A percentile compares a stretch with the other conserved stretches of the same genome.
Evolutionary conservation across 1,140 invertebrate genomes (phyloP).

Genomic region (Drosophila pseudoananassae): DNA sequence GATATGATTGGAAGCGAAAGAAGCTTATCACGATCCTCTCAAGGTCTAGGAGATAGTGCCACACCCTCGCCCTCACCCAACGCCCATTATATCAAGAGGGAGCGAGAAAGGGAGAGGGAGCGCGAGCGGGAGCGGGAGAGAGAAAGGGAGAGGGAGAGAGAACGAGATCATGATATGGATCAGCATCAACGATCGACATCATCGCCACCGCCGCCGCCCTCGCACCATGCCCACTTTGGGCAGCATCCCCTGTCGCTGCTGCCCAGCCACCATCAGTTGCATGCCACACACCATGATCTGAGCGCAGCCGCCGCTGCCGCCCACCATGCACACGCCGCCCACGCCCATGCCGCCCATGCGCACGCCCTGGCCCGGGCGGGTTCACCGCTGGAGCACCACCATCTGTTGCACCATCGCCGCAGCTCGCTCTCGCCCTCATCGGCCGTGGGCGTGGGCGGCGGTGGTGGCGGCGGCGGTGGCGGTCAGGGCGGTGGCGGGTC

Average conservation of each 20-base stretch:
- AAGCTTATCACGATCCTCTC: conserved; percentile 60
- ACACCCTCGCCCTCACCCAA: conserved; percentile 61
- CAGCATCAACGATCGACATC: conserved; percentile 19
- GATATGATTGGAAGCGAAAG: conserved; percentile 54
- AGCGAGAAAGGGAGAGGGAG: conserved; percentile 54
- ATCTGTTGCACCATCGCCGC: conserved; percentile 72
- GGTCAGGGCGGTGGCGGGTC: conserved; percentile 21
- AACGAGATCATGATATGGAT: neutral
- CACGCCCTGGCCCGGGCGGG: conserved; percentile 66
- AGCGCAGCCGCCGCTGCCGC: conserved; percentile 59
- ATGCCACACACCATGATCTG: conserved; percentile 68
- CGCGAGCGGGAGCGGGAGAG: conserved; percentile 21
- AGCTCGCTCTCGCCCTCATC: conserved; percentile 72
- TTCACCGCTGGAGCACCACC: conserved; percentile 77
- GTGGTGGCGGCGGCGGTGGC: conserved; percentile 48
- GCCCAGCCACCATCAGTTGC: conserved; percentile 63
- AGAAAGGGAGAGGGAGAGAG: conserved; percentile 22
- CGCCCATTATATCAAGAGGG: conserved; percentile 44
- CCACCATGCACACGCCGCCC: conserved; percentile 41
- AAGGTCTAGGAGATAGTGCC: conserved; percentile 47
- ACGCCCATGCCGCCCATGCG: conserved; percentile 49
- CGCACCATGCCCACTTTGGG: conserved; percentile 65
- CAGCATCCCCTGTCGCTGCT: conserved; percentile 65
- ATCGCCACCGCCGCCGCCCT: conserved; percentile 49
- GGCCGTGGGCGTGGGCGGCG: conserved; percentile 35